Base-by-base conservation (phyloP, 1,140 invertebrate species). In the Centruroides sculpturatus region DNA sequence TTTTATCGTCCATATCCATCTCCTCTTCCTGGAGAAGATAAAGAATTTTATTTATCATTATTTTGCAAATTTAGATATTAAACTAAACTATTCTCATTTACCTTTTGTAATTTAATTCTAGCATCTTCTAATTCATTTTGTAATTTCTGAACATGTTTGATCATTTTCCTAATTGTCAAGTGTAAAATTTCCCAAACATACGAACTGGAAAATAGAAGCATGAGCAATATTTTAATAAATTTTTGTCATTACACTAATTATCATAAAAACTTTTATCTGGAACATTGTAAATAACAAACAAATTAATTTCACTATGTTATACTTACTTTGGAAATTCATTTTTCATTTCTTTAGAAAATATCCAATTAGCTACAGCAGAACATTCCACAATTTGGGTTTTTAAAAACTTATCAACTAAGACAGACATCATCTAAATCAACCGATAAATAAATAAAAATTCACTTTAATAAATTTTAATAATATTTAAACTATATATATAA, bases 141-240 rank as follows among this genome's bases (percentile, higher is more conserved):
- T 53, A 96, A 74, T 71, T 92, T 89, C 1, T 83, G 83, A 0
- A 98, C 92, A 70, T 96, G 90, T 71, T 92, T 92, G 70, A 89
- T 92, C 85, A 96, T 97, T 76, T 97, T 96, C 66, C 89, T 86
- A 62, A 98, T 95, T 1, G 92, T 97, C 54, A 92, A 76, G 75
- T 98, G 92, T 11, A 98, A 76, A 59, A 98, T 91, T 77, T 98
- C 94, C 94, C 94, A 98, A n/a, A 97, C 81, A 71, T 92, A 96
- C 67, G 87, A 82, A 68, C 83, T 85, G 63, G 36, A 51, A 58
- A 59, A 55, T 13, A 62, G 8, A 41, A 41, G 41, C 41, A 41
- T 41, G 3, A 41, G n/a, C 48, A 10, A 49, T 49, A 49, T 9
- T 49, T n/a, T 49, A 10, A 49, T 49, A 49, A 49, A 49, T 49